Conservation (phyloP, 2,888 invertebrate genomes). For the Rhorus exstirpatorius region DNA sequence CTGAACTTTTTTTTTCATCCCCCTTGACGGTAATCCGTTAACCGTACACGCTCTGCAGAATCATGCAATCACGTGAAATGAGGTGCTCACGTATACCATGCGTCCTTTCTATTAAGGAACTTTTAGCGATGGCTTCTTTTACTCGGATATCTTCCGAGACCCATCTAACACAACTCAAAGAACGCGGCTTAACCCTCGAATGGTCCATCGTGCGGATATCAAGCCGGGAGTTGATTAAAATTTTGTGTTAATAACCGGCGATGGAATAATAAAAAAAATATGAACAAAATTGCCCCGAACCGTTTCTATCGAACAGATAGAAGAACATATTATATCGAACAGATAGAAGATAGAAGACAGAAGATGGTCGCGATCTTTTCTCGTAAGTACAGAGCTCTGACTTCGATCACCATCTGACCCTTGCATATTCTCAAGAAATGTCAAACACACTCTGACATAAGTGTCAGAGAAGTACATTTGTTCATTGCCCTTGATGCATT, state of each 20-base stretch:
- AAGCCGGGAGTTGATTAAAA: conserved; percentile 31
- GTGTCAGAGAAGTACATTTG: too few species aligned
- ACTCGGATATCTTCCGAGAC: not conserved
- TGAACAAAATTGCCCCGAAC: too few species aligned
- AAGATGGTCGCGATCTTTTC: too few species aligned
- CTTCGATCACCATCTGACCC: too few species aligned
- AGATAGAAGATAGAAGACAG: too few species aligned
- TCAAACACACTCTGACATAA: too few species aligned
- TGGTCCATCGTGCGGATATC: not conserved
- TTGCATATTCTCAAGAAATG: too few species aligned
- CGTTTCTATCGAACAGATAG: conserved; percentile 2
- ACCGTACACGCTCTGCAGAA: not conserved
- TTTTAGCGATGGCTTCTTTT: conserved; percentile 37
- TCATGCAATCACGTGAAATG: conserved; percentile 4
- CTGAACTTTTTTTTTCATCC: conserved; percentile 14
- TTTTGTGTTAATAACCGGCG: conserved; percentile 32
- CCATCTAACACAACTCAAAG: conserved; percentile 12
- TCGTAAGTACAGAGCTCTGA: too few species aligned
- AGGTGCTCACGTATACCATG: not conserved
- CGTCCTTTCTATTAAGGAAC: conserved; percentile 15
- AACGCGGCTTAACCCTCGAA: not conserved
- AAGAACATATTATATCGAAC: too few species aligned
- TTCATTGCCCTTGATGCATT: too few species aligned
- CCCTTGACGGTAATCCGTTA: conserved; percentile 13
- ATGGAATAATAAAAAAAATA: not conserved